Base-by-base conservation (phyloP, 64 coral and sea anemone species). In the Montipora foliosa region DNA sequence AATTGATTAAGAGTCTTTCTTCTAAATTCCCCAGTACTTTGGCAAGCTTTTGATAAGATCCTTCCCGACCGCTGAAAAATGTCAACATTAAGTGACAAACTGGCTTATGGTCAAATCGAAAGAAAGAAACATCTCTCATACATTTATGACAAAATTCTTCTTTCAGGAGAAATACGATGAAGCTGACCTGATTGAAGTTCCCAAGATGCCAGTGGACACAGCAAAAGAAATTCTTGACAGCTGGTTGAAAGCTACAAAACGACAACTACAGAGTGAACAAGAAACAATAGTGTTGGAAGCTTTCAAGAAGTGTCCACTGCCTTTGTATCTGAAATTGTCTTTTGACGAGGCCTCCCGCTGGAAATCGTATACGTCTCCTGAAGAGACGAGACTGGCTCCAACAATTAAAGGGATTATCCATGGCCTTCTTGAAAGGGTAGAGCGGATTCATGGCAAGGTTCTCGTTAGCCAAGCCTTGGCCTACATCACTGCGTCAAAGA, bases 261-360 rank as follows among this genome's bases (percentile, higher is more conserved):
- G 90, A 46, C 14, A 11, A 53, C 71, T 95, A 6, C 82, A 77
- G 22, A 67, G 49, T 37, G 37, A 88, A n/a, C 94, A 95, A 84
- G 76, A 87, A 19, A 29, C 92, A n/a, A 77, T 88, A 64, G 90
- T 95, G 24, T 82, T 95, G 4, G 90, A 95, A 47, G 68, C 74
- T 70, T 95, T 95, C 86, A 67, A 89, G 67, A 61, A 91, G 16
- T 95, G 94, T 48, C 90, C 89, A 51, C 44, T 95, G 10, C 94
- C 94, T 2, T 58, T 95, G 37, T 95, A 92, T 14, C 77, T 95
- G 4, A 95, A 92, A n/a, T 59, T 95, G 17, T 67, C 78, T 19
- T 95, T 95, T 59, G 94, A 92, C 55, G 94, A 95, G 66, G 94
- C 94, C 5, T 88, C 21, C 82, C 82, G 94, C 14, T 95, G 94